phyloP scores from a whole-genome alignment of 2,888 invertebrate species.

The Camponotus fellah region DNA sequence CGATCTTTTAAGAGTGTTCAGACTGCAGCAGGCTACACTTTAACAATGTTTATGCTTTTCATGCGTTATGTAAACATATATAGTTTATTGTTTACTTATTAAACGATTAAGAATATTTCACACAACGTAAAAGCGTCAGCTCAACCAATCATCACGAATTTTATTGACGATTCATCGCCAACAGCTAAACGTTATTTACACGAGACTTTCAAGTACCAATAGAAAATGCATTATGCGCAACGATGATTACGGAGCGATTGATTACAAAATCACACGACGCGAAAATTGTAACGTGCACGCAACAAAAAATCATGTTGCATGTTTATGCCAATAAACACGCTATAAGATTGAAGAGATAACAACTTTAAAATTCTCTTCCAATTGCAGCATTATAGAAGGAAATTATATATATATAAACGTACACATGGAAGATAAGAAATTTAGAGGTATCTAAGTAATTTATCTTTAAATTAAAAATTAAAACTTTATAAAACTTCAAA shows the following conservation, averaged over 20 bases:
- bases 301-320: background rate
- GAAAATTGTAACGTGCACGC: background rate
- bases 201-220: slow-evolving; percentile 2
- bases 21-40: background rate
- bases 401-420: background rate
- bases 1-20: background rate
- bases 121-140: background rate
- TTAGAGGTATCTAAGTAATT: background rate
- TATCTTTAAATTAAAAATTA: background rate
- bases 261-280: slow-evolving; percentile 15
- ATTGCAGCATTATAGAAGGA: background rate
- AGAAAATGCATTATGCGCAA: background rate
- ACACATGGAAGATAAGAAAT: background rate
- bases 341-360: background rate
- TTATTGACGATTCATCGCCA: slow-evolving; percentile 1
- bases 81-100: background rate
- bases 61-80: background rate
- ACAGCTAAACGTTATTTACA: background rate
- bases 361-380: background rate
- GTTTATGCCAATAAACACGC: background rate
- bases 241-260: background rate
- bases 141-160: background rate
- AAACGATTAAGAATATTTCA: slow-evolving; percentile 27
- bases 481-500: background rate
- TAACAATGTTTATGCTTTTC: background rate